phyloP scores from a whole-genome alignment of 2,888 invertebrate genomes.

The Ophioninae sp. region DNA sequence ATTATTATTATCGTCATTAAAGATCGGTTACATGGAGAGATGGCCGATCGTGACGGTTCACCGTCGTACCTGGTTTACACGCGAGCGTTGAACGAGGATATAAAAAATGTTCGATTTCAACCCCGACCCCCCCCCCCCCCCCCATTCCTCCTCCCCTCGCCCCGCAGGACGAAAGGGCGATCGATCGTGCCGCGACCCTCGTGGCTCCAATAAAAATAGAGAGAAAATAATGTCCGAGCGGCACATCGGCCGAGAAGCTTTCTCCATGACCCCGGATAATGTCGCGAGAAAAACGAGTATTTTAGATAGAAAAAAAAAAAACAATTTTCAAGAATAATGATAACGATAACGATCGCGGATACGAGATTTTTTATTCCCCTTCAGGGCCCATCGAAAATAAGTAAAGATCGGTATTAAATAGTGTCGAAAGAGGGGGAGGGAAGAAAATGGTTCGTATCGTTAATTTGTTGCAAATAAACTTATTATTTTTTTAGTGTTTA shows the following conservation, averaged over 20 bases:
- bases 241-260: neutral
- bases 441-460: too few relatives aligned
- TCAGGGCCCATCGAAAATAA: neutral
- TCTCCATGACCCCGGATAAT: conserved; percentile 29
- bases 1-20: too few relatives aligned
- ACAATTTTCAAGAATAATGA: neutral
- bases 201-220: conserved; percentile 17
- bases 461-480: too few relatives aligned
- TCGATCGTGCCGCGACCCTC: conserved; percentile 31
- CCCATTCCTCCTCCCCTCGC: too few relatives aligned
- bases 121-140: neutral
- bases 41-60: too few relatives aligned
- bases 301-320: conserved; percentile 1
- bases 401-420: too few relatives aligned
- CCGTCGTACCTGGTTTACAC: too few relatives aligned
- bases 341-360: neutral
- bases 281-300: neutral
- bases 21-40: too few relatives aligned
- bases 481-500: too few relatives aligned
- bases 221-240: conserved; percentile 18
- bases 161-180: conserved; percentile 11
- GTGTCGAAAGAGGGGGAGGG: too few relatives aligned
- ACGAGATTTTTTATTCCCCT: neutral
- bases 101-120: conserved; percentile 7
- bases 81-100: neutral